A percentile compares a stretch with the other conserved stretches of the same genome.
Conservation (phyloP, 1,140 invertebrate genomes). For the Macrosteles quadrilineatus region DNA sequence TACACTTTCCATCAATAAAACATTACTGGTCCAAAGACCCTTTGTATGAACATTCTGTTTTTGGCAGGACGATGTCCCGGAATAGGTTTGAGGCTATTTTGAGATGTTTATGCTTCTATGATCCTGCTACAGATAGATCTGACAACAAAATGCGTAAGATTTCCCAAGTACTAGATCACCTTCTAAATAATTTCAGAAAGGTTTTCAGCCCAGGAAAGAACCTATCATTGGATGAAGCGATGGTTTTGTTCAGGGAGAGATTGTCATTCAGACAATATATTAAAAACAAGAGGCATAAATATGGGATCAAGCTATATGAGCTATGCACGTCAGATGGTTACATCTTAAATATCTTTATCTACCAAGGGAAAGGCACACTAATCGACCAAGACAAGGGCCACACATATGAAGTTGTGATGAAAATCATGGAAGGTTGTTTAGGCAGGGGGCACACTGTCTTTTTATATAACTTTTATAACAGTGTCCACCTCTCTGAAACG, state of each 20-base stretch:
- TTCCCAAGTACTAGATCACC: not conserved
- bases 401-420: slow-evolving; percentile 31
- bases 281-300: slow-evolving; percentile 45
- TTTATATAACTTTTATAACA: slow-evolving; percentile 24
- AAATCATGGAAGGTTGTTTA: slow-evolving; percentile 45
- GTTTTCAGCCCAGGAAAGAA: not conserved
- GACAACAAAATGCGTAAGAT: not conserved
- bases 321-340: slow-evolving; percentile 37
- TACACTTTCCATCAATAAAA: not conserved
- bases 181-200: not conserved
- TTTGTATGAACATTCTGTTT: slow-evolving; percentile 12
- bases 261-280: slow-evolving; percentile 47
- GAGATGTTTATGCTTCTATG: not conserved
- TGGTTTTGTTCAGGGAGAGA: slow-evolving; percentile 45
- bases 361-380: slow-evolving; percentile 25
- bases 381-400: slow-evolving; percentile 13
- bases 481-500: slow-evolving; percentile 38
- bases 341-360: slow-evolving; percentile 32
- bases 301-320: slow-evolving; percentile 46
- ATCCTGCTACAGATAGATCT: not conserved
- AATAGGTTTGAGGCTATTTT: not conserved
- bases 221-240: not conserved
- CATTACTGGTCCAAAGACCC: not conserved
- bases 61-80: not conserved
- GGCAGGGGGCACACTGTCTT: slow-evolving; percentile 46